A percentile compares a stretch with the other conserved stretches of the same genome.
Evolutionary conservation across 2,113 vertebrate species (phyloP).

Genomic region (Crocuta crocuta): DNA sequence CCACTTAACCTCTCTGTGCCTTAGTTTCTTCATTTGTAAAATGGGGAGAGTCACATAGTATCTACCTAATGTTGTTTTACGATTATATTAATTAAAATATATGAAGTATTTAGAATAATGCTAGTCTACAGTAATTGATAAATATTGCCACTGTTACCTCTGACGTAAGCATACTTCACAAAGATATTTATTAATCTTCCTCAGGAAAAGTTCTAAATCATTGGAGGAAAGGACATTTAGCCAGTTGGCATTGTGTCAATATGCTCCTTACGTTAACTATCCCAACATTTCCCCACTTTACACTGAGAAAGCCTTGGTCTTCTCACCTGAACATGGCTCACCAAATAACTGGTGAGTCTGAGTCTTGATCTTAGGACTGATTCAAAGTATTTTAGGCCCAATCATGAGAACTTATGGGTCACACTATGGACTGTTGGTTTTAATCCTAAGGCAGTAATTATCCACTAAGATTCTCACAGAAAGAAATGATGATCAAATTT

Average conservation of each 20-base stretch:
- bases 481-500: background rate
- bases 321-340: background rate
- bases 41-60: background rate
- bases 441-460: background rate
- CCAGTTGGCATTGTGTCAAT: background rate
- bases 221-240: background rate
- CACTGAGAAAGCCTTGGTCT: background rate
- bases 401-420: too few relatives aligned
- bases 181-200: background rate
- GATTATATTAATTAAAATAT: background rate
- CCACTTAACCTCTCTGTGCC: background rate
- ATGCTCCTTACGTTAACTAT: background rate
- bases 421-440: background rate
- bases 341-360: background rate
- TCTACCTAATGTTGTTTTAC: background rate
- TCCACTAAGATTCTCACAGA: background rate
- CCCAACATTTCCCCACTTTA: fast-evolving
- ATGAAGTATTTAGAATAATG: background rate
- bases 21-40: background rate
- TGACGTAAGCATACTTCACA: background rate
- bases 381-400: background rate
- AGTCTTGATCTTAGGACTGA: background rate
- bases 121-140: background rate
- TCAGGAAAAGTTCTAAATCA: background rate
- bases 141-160: background rate